Evolutionary conservation across 2,797 vertebrate species (phyloP), one percentile per base, ranked within the genome.

Genomic region (Mus spretus): DNA sequence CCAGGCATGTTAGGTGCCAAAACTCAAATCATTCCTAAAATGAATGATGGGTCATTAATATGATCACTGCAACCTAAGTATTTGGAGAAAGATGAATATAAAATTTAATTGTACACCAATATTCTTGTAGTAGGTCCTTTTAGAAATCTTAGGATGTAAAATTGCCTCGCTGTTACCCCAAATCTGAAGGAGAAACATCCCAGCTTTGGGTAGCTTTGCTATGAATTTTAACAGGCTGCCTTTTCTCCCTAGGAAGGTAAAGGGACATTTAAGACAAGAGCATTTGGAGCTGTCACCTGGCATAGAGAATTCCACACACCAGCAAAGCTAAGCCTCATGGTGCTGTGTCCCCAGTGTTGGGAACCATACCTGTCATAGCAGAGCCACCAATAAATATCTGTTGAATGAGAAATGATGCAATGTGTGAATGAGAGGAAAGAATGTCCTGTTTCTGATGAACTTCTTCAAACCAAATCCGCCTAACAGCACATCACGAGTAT

Each of bases 81-180:
- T 82, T 91, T 70, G 13, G 14, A 61, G 40, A 47, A 95, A 94
- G 22, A 67, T 28, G 70, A 24, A 67, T 80, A 13, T 24, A 65
- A 34, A 50, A n/a, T 74, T 94, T 40, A 93, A 89, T 55, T 90
- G 4, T 55, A 53, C 4, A 83, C 0, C 67, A 91, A 72, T 84
- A 80, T 89, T 87, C 63, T 93, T 82, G 2, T 50, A 67, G 34
- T 40, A 8, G 13, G 81, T 78, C 47, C 31, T 95, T 91, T 72
- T 31, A 95, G 70, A 96, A 93, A 90, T 1, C 7, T 93, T 94
- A 22, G 84, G 47, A 78, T 26, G 11, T 81, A 94, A 53, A 96
- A 74, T 1, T 83, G 19, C 12, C 61, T 53, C 74, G 24, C 63
- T 17, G 3, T 31, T 82, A 86, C 15, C 26, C n/a, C 78, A 26